Conservation (phyloP, 1,140 invertebrate genomes). For the Pectinophora gossypiella region DNA sequence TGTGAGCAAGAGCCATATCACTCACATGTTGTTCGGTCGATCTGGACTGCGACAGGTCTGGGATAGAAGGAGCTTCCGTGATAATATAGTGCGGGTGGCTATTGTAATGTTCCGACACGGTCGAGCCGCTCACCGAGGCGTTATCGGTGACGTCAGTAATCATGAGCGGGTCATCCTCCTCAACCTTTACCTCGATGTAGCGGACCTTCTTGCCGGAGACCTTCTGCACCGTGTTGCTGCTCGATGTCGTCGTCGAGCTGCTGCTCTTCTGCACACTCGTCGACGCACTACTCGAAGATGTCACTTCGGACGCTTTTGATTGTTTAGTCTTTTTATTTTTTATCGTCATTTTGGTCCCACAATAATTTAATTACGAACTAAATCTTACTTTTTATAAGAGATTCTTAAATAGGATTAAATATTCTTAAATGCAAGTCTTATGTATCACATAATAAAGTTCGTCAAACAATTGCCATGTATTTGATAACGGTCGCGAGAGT, state of each 20-base stretch:
- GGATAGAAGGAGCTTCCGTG: slow-evolving; percentile 70
- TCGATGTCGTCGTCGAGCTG: slow-evolving; percentile 55
- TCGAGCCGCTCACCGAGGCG: slow-evolving; percentile 65
- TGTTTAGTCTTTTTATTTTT: slow-evolving; percentile 75
- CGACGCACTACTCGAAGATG: slow-evolving; percentile 56
- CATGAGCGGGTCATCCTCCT: slow-evolving; percentile 73
- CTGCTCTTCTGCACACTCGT: slow-evolving; percentile 64
- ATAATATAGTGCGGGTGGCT: slow-evolving; percentile 73
- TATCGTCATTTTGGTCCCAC: slow-evolving; percentile 69
- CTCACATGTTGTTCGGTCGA: slow-evolving; percentile 55
- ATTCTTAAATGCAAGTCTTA: slow-evolving; percentile 25
- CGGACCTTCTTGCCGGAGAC: slow-evolving; percentile 70
- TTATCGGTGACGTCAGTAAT: slow-evolving; percentile 72
- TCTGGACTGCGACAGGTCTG: slow-evolving; percentile 57
- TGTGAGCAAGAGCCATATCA: slow-evolving; percentile 63
- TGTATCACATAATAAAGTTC: slow-evolving; percentile 52
- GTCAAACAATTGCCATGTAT: slow-evolving; percentile 61
- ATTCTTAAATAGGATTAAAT: slow-evolving; percentile 59
- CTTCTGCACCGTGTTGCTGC: slow-evolving; percentile 61
- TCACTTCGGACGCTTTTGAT: slow-evolving; percentile 56
- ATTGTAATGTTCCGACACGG: slow-evolving; percentile 69
- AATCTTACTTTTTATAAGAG: slow-evolving; percentile 36
- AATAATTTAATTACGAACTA: slow-evolving; percentile 26
- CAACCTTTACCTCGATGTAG: slow-evolving; percentile 73
- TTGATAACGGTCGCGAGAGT: slow-evolving; percentile 59